Evolutionary conservation across 2,797 vertebrate species (phyloP).

Genomic region (Rhinichthys osculus): DNA sequence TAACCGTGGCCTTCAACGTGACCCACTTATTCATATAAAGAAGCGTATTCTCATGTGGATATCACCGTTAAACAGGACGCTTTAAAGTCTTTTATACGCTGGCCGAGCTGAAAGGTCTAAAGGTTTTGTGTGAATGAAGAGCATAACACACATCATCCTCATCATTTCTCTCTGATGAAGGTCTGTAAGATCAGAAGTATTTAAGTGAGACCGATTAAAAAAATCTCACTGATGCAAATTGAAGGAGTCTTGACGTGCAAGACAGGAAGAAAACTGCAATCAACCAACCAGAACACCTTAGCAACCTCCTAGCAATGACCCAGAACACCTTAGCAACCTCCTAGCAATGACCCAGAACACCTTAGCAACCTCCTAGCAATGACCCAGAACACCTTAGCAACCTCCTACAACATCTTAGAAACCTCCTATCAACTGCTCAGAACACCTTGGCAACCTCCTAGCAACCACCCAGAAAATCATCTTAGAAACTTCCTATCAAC

Average conservation of each 20-base stretch:
- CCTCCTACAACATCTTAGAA: too few species aligned
- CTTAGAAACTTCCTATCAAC: too few species aligned
- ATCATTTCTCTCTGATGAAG: not conserved
- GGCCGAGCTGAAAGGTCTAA: not conserved
- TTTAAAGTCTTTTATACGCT: not conserved
- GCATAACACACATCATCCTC: not conserved
- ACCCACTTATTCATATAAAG: slow-evolving; percentile 15
- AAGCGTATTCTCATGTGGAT: not conserved
- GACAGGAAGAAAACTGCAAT: not conserved
- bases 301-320: not conserved
- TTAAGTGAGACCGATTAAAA: not conserved
- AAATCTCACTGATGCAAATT: not conserved
- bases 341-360: not conserved
- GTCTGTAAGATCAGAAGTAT: too few species aligned
- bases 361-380: not conserved
- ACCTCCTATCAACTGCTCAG: too few species aligned
- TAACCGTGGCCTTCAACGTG: not conserved
- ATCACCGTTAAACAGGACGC: not conserved
- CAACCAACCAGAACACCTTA: not conserved
- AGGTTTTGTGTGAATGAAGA: slow-evolving; percentile 5
- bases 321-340: not conserved
- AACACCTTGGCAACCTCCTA: too few species aligned
- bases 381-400: too few species aligned
- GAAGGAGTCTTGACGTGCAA: not conserved
- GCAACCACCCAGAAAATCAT: too few species aligned